A percentile compares a stretch with the other conserved stretches of the same genome.
phyloP scores from a whole-genome alignment of 2,113 vertebrate genomes.

The Struthio camelus region DNA sequence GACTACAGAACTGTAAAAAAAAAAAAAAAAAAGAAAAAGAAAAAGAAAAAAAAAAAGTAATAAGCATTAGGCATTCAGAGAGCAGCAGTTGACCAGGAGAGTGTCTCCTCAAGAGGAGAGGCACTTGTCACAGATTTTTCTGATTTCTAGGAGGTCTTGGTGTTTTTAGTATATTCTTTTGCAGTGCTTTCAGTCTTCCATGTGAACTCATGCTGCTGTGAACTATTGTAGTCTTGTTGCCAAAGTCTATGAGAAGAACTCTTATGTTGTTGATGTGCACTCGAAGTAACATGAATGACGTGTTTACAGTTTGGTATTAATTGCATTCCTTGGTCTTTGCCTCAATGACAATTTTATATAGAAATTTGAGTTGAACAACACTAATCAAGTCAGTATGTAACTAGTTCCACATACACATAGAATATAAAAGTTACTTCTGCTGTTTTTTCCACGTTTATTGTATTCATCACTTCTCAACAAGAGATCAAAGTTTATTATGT shows the following conservation, averaged over 20 bases:
- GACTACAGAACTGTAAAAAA: slow-evolving; percentile 59
- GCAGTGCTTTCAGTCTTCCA: slow-evolving; percentile 79
- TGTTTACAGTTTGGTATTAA: slow-evolving; percentile 79
- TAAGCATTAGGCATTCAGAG: slow-evolving; percentile 35
- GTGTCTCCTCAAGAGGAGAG: slow-evolving; percentile 31
- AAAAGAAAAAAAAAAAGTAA: slow-evolving; percentile 18
- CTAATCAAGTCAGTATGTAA: slow-evolving; percentile 44
- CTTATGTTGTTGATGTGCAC: slow-evolving; percentile 68
- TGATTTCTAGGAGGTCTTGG: slow-evolving; percentile 72
- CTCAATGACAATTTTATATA: slow-evolving; percentile 71
- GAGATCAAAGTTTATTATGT: slow-evolving; percentile 40
- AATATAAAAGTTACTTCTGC: slow-evolving; percentile 49
- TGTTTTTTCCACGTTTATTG: slow-evolving; percentile 60
- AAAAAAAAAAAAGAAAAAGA: slow-evolving; percentile 23
- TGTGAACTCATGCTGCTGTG: slow-evolving; percentile 78
- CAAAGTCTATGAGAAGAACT: slow-evolving; percentile 72
- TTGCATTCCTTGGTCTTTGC: slow-evolving; percentile 80
- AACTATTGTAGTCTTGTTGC: slow-evolving; percentile 77
- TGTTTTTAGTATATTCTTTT: slow-evolving; percentile 70
- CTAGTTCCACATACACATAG: slow-evolving; percentile 32
- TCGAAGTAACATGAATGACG: slow-evolving; percentile 56
- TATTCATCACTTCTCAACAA: slow-evolving; percentile 44
- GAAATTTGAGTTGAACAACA: slow-evolving; percentile 54
- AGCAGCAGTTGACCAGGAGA: slow-evolving; percentile 56
- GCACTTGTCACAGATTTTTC: slow-evolving; percentile 50